Evolutionary conservation across 2,888 invertebrate genomes (phyloP), one percentile per base, ranked within the genome.

Genomic region (Gastracanthus pulcherrimus): DNA sequence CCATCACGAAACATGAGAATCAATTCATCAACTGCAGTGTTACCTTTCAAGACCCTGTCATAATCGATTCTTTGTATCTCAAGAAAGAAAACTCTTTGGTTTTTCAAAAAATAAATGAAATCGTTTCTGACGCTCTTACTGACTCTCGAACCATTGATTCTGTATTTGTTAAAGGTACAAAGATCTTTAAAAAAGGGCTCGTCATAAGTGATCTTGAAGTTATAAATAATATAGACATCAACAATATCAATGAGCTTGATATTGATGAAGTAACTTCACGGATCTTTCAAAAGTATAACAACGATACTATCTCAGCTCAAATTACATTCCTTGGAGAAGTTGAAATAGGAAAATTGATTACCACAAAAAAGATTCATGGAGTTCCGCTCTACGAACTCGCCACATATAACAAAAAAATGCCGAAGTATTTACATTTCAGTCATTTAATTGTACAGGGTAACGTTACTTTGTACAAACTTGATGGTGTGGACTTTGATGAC

Each of bases 401-500:
- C 26, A 77, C 84, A 1, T 23, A 76, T 1, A 72, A 66, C 3
- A 84, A 86, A 16, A 70, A 3, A 11, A 76, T 90, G 66, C 88
- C 87, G 0, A 69, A 82, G 16, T 82, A 84, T 4, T 81, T 86
- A 7, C 64, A 79, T 16, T 88, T 90, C 1, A 70, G 86, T 31
- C 29, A 88, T 36, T 84, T 90, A 3, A 36, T 82, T 0, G 83
- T 89, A 3, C 29, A 76, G 29, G 26, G 75, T 4, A 70, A 86
- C 9, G 81, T 86, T 6, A 69, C 29, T 36, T 34, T 88, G 4
- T 48, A 85, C 9, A 82, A 81, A 36, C 69, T 90, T 5, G 88
- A 90, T 72, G 85, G 84, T 0, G 70, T 89, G 16, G 72, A 87
- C 11, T 85, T 90, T n/a, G 82, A 89, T 48, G 80, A 86, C 13